Percentiles rank a stretch among this genome's conserved stretches.
phyloP scores from a whole-genome alignment of 2,113 vertebrate species.

The Glaucidium brasilianum region DNA sequence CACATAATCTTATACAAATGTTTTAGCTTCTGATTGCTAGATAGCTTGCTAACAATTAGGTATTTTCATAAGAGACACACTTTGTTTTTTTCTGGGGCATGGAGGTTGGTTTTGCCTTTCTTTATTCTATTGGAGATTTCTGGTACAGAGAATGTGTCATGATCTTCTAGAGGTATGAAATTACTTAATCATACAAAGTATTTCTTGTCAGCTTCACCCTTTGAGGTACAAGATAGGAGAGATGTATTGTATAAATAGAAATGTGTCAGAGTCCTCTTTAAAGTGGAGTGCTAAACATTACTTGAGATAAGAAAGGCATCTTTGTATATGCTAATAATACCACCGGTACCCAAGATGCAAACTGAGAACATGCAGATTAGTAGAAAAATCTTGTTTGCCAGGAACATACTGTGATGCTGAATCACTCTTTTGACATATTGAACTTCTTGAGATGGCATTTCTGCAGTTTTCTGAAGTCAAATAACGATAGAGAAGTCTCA shows the following conservation, averaged over 20 bases:
- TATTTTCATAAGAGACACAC: neutral
- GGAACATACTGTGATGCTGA: neutral
- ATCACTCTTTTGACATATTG: neutral
- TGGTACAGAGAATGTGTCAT: neutral
- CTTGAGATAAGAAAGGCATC: neutral
- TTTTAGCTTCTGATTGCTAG: neutral
- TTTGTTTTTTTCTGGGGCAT: neutral
- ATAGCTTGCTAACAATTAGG: neutral
- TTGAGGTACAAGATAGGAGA: neutral
- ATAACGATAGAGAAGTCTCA: neutral
- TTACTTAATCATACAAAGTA: neutral
- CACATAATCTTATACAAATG: neutral
- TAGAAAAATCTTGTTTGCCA: neutral
- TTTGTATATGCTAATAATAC: neutral
- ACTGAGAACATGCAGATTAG: neutral
- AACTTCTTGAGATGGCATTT: neutral
- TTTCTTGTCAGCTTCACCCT: neutral
- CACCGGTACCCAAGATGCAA: neutral
- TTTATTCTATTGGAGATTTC: neutral
- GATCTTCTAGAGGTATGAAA: neutral
- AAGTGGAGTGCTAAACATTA: neutral
- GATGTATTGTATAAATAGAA: neutral
- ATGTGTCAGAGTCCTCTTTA: neutral
- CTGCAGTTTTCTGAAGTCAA: neutral
- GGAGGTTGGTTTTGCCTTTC: neutral